Base-by-base conservation (phyloP, 2,113 vertebrate genomes). In the Asarcornis scutulata region DNA sequence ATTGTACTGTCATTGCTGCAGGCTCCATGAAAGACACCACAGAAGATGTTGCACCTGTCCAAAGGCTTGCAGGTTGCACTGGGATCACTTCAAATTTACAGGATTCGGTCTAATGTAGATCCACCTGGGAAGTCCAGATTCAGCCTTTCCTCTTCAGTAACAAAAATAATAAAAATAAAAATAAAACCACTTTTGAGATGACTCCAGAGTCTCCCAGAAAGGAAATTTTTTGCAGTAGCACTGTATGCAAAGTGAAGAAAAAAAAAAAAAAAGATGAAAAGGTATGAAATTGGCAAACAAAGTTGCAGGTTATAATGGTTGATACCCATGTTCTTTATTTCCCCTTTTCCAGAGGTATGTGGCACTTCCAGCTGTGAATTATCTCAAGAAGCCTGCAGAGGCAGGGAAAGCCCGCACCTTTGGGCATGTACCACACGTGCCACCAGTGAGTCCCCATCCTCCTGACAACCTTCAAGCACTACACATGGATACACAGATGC, bases 391-490 rank as follows among this genome's bases (percentile, higher is more conserved):
- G 2, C 16, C 27, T 34, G 32, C 25, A 38, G 60, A 34, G 29
- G 20, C 32, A 46, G 60, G 27, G 32, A 83, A 25, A 4, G 7
- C 3, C n/a, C 11, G 7, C 7, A 1, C 3, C 17, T 34, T 59
- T 42, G 44, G 12, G 14, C 11, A 1, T 16, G 7, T 59, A 27
- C 20, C 36, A 38, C 15, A n/a, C 5, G 3, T 72, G 29, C 3
- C 29, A 52, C 21, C 34, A 16, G 6, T 4, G 6, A 31, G 17
- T 16, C 10, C 23, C 11, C 7, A 13, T 66, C 14, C 31, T 59
- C 21, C 36, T n/a, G n/a, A 36, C n/a, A 63, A 7, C 17, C 14
- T 53, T 13, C 32, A 36, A 31, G 16, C 36, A 48, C 0, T 0
- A n/a, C 25, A 29, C 13, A 3, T 13, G 20, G 14, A 36, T 36